Conservation (phyloP, 2,113 vertebrate genomes). For the Ardeotis arabs region DNA sequence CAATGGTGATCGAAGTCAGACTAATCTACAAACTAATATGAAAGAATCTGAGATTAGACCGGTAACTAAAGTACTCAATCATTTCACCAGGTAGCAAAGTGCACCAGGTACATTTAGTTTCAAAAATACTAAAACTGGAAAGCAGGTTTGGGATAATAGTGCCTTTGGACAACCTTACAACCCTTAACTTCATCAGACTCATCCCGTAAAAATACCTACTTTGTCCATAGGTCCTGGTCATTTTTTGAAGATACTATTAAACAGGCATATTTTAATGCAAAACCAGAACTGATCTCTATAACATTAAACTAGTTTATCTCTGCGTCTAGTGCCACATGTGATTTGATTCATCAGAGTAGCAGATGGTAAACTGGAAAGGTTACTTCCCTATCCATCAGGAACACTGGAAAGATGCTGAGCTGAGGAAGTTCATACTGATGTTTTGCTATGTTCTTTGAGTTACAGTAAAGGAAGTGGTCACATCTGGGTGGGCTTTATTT, state of each 20-base stretch:
- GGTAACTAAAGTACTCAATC: neutral
- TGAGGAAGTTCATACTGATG: neutral
- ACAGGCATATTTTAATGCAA: neutral
- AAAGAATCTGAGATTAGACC: neutral
- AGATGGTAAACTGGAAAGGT: neutral
- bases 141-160: neutral
- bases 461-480: constrained; percentile 29
- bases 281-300: neutral
- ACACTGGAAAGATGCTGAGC: neutral
- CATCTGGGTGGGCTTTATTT: constrained; percentile 48
- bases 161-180: neutral
- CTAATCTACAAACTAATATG: neutral
- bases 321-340: fast-evolving
- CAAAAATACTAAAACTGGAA: neutral
- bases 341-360: neutral
- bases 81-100: neutral
- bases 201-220: neutral
- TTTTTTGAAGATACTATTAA: neutral
- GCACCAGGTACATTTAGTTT: neutral
- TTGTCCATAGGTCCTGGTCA: neutral
- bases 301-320: neutral
- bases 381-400: neutral
- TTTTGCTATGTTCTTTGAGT: neutral
- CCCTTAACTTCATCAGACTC: neutral
- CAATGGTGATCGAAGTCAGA: neutral